Base-by-base conservation (phyloP, 2,888 invertebrate genomes). In the Plutella xylostella region DNA sequence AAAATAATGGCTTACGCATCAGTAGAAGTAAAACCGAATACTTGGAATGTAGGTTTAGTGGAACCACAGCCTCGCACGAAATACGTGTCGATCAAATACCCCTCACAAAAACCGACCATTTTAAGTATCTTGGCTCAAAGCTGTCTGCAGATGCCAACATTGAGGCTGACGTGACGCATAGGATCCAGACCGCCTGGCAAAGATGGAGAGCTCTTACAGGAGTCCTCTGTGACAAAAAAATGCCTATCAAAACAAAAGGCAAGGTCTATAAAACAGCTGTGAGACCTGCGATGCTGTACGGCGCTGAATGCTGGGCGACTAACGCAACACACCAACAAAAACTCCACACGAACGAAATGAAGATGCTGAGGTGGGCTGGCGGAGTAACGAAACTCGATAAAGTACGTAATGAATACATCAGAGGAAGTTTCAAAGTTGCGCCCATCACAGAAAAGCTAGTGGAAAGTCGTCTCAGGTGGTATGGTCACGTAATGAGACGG, bases 271-370 rank as follows among this genome's bases (percentile, higher is more conserved):
- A 12, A 34, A 42, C 42, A 44, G 48, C 45, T 42, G 42, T 48
- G 34, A 25, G 42, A 38, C 48, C 40, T 18, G 45, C 45, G 30
- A 42, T 42, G 47, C 40, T 41, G 45, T 42, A 48, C 45, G 45
- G 48, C 39, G 45, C 45, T 40, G 45, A 48, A 48, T 43, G 45
- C 39, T 45, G 38, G 48, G 43, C 35, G 41, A 38, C 45, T n/a
- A n/a, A n/a, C 42, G 34, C 43, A 46, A 33, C 22, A 44, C 17
- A n/a, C n/a, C n/a, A n/a, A n/a, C n/a, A n/a, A n/a, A n/a, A n/a
- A n/a, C n/a, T n/a, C n/a, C n/a, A n/a, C n/a, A n/a, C n/a, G n/a
- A n/a, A n/a, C n/a, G n/a, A n/a, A n/a, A n/a, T n/a, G n/a, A n/a
- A n/a, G n/a, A n/a, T n/a, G n/a, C n/a, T n/a, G n/a, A n/a, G n/a